Evolutionary conservation across 2,888 invertebrate species (phyloP).

Genomic region (Hyalella azteca): DNA sequence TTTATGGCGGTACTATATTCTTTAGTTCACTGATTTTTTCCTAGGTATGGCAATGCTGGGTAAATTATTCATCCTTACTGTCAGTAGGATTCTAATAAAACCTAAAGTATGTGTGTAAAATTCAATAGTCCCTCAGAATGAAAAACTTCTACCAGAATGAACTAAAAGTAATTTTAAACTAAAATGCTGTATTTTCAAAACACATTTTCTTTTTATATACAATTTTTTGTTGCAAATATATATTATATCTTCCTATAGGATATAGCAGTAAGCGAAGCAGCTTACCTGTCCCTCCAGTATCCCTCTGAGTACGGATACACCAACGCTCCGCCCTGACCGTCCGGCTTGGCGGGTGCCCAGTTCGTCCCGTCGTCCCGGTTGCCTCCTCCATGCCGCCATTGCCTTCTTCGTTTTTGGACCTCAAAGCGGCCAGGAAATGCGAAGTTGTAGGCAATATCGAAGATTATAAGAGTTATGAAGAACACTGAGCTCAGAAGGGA

Average conservation of each 20-base stretch:
- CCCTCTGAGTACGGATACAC: neutral
- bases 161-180: neutral
- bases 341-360: neutral
- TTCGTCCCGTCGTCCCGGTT: neutral
- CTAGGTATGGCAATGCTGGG: too few species aligned
- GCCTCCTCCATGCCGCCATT: constrained; percentile 18
- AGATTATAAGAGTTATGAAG: constrained; percentile 29
- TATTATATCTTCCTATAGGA: neutral
- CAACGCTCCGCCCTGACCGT: neutral
- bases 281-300: constrained; percentile 34
- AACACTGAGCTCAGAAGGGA: constrained; percentile 27
- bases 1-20: too few species aligned
- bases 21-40: too few species aligned
- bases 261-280: neutral
- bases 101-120: too few species aligned
- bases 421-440: constrained; percentile 26
- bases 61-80: too few species aligned
- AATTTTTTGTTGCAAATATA: neutral
- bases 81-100: too few species aligned
- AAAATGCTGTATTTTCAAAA: neutral
- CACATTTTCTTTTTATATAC: neutral
- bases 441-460: constrained; percentile 36
- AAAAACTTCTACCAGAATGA: neutral
- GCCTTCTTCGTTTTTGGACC: constrained; percentile 8
- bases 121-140: neutral